phyloP scores from a whole-genome alignment of 1,140 invertebrate genomes.

The Probaryconus sp. region DNA sequence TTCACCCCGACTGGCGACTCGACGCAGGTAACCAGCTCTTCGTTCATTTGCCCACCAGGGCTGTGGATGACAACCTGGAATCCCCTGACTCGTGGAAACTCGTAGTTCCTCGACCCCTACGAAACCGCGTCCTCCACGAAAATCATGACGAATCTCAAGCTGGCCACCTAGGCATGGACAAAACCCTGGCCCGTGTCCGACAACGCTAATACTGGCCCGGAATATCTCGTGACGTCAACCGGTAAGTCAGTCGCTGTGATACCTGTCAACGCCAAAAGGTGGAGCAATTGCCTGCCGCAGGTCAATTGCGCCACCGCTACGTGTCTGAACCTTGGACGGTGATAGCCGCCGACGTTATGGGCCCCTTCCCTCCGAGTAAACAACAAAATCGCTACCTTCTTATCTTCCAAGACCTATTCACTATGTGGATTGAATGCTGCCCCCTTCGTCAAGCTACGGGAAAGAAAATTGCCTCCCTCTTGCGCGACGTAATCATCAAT shows the following conservation, averaged over 20 bases:
- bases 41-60: not conserved
- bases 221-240: slow-evolving; percentile 32
- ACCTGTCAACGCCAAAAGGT: slow-evolving; percentile 62
- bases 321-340: slow-evolving; percentile 55
- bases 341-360: slow-evolving; percentile 64
- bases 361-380: slow-evolving; percentile 61
- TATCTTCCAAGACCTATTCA: slow-evolving; percentile 67
- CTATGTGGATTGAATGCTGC: slow-evolving; percentile 54
- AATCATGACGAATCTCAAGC: slow-evolving; percentile 17
- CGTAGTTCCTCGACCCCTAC: not conserved
- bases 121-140: slow-evolving; percentile 1
- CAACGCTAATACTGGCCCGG: slow-evolving; percentile 43
- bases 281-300: slow-evolving; percentile 36
- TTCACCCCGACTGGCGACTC: not conserved
- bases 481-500: slow-evolving; percentile 11
- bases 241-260: slow-evolving; percentile 43
- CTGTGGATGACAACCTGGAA: not conserved
- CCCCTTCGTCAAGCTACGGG: slow-evolving; percentile 27
- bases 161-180: slow-evolving; percentile 68
- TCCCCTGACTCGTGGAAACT: slow-evolving; percentile 7
- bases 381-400: slow-evolving; percentile 64
- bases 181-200: slow-evolving; percentile 54
- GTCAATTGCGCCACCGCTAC: slow-evolving; percentile 43
- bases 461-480: not conserved
- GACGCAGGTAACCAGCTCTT: too few relatives aligned